Evolutionary conservation across 2,888 invertebrate species (phyloP).

Genomic region (Zele albiditarsus): DNA sequence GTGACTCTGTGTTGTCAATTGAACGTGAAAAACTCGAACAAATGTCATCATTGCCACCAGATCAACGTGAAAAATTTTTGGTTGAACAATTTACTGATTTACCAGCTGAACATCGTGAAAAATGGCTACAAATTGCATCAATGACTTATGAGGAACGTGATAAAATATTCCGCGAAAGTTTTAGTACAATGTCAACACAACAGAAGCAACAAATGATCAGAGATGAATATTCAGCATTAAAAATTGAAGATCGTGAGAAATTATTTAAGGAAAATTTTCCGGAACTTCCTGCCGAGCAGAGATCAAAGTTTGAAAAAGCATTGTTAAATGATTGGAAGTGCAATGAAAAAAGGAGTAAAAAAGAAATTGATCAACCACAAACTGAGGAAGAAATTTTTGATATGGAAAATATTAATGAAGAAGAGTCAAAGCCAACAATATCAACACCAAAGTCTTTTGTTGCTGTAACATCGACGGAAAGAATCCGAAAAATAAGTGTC

Average conservation of each 20-base stretch:
- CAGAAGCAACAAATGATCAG: slow-evolving; percentile 70
- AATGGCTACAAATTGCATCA: slow-evolving; percentile 70
- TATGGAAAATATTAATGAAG: slow-evolving; percentile 79
- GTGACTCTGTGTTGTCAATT: slow-evolving; percentile 68
- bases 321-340: slow-evolving; percentile 74
- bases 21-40: slow-evolving; percentile 70
- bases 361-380: slow-evolving; percentile 4
- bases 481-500: slow-evolving; percentile 78
- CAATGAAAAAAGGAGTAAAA: slow-evolving; percentile 48
- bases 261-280: slow-evolving; percentile 71
- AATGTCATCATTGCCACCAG: slow-evolving; percentile 68
- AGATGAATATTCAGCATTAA: slow-evolving; percentile 68
- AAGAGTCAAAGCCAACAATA: slow-evolving; percentile 53
- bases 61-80: slow-evolving; percentile 67
- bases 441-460: slow-evolving; percentile 73
- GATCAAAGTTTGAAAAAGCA: slow-evolving; percentile 76
- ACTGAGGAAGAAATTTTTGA: slow-evolving; percentile 79
- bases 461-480: slow-evolving; percentile 75
- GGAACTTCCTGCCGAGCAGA: slow-evolving; percentile 69
- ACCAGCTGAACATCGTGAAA: slow-evolving; percentile 66
- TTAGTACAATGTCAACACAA: slow-evolving; percentile 64
- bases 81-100: slow-evolving; percentile 69
- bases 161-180: slow-evolving; percentile 67
- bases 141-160: slow-evolving; percentile 66
- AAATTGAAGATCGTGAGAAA: slow-evolving; percentile 67